A percentile compares a stretch with the other conserved stretches of the same genome.
These are phyloP conservation scores for Atta texana DNA, from an alignment of 1,140 invertebrate species.

Conservation along the genomic window DNA sequence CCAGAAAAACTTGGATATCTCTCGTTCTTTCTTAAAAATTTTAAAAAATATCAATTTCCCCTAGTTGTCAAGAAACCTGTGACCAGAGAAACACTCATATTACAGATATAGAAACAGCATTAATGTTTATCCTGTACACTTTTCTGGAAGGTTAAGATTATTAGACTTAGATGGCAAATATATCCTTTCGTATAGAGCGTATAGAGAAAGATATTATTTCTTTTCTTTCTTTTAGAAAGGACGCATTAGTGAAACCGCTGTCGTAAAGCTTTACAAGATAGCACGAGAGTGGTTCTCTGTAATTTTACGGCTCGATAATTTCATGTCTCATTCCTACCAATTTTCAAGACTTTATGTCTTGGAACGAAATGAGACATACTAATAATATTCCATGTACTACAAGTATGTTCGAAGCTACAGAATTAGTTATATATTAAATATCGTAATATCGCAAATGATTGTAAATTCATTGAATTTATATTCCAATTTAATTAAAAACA, in stretches of 20 bases:
- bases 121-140: not conserved
- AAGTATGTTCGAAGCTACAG: not conserved
- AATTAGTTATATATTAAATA: not conserved
- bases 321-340: constrained; percentile 34
- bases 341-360: constrained; percentile 15
- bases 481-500: not conserved
- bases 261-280: not conserved
- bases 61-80: not conserved
- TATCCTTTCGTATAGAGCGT: not conserved
- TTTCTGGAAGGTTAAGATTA: constrained; percentile 1
- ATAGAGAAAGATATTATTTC: not conserved
- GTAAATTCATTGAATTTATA: not conserved
- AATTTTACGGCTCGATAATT: constrained; percentile 57
- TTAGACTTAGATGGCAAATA: not conserved
- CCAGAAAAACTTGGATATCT: not conserved
- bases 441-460: not conserved
- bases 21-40: not conserved
- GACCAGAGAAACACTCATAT: not conserved
- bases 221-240: not conserved
- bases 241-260: constrained; percentile 4
- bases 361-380: constrained; percentile 4
- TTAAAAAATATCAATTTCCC: not conserved
- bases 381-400: not conserved
- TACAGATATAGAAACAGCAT: not conserved
- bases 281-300: constrained; percentile 11